A percentile compares a stretch with the other conserved stretches of the same genome.
Conservation (phyloP, 2,113 vertebrate genomes). For the Catagonus wagneri region DNA sequence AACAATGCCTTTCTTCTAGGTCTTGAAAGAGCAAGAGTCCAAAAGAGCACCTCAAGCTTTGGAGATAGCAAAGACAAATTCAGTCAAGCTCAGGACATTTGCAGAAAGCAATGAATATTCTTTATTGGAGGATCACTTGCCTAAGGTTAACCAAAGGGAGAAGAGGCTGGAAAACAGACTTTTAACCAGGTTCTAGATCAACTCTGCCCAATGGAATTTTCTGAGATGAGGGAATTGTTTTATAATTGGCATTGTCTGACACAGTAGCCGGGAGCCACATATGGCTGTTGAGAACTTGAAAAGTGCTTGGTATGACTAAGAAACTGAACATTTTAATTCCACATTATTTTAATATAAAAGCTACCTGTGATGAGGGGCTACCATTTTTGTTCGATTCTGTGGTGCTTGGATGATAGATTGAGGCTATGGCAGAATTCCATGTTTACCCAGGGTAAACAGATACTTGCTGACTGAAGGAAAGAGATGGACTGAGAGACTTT, state of each 20-base stretch:
- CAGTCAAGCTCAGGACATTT: no score
- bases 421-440: background rate
- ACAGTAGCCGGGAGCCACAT: background rate
- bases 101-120: background rate
- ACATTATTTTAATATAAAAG: conserved; percentile 6
- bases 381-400: background rate
- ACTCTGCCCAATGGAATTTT: background rate
- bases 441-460: background rate
- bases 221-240: background rate
- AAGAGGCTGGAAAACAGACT: background rate
- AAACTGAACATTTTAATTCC: background rate
- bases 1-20: background rate
- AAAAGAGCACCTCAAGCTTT: background rate
- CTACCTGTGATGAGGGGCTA: background rate
- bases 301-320: background rate
- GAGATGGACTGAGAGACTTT: background rate
- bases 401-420: background rate
- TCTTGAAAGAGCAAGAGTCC: background rate
- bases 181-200: background rate
- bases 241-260: background rate
- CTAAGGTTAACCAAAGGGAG: background rate
- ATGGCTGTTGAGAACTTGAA: background rate
- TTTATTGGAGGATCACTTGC: rapidly evolving
- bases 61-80: background rate
- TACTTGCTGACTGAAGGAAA: background rate